Evolutionary conservation across 37 sponge, comb jelly and placozoan species (phyloP).

Genomic region (Halisarca cf. caerulea): DNA sequence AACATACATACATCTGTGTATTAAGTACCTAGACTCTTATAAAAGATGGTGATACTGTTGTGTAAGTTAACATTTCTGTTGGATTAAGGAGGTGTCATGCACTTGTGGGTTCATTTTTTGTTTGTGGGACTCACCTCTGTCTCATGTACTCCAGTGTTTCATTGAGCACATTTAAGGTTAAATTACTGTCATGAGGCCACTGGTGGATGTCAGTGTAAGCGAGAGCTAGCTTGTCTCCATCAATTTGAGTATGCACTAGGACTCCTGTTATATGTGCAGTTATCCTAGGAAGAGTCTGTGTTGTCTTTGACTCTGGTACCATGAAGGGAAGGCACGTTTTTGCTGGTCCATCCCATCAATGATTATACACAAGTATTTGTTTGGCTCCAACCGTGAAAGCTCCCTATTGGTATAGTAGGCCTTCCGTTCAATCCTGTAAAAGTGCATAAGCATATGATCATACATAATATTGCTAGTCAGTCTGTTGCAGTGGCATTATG

Average conservation of each 20-base stretch:
- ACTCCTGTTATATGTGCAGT: conserved; percentile 43
- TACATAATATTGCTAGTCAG: too few species aligned
- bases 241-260: conserved; percentile 23
- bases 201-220: conserved; percentile 32
- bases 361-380: conserved; percentile 9
- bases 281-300: conserved; percentile 23
- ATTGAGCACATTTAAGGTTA: conserved; percentile 40
- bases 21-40: too few species aligned
- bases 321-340: conserved; percentile 27
- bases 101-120: too few species aligned
- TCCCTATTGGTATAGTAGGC: neutral
- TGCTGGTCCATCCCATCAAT: conserved; percentile 55
- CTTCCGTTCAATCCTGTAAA: neutral
- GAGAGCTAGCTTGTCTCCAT: neutral
- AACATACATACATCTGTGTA: too few species aligned
- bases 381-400: neutral
- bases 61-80: too few species aligned
- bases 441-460: neutral
- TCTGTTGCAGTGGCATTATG: too few species aligned
- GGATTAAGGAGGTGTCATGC: too few species aligned
- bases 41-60: too few species aligned
- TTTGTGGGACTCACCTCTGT: too few species aligned
- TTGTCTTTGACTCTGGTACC: conserved; percentile 13
- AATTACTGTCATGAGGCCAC: conserved; percentile 53
- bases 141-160: too few species aligned